Evolutionary conservation across 2,113 vertebrate genomes (phyloP), one percentile per base, ranked within the genome.

Genomic region (Actenoides lindsayi): DNA sequence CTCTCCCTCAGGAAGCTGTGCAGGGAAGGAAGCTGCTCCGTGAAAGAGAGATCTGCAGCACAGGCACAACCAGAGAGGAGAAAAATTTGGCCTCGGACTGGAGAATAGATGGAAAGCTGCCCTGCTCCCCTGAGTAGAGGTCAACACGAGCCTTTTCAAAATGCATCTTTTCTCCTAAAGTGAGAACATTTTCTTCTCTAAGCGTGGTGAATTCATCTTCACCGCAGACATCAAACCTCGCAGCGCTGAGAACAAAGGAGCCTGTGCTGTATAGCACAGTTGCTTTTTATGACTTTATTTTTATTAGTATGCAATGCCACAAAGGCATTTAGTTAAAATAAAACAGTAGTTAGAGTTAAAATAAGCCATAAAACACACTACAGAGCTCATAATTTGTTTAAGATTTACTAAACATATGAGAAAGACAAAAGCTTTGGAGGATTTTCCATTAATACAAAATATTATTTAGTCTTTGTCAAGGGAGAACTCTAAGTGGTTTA

Each of bases 271-370:
- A 25, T 7, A 59, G 87, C 57, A 65, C 48, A 63, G 75, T 91
- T 94, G 27, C 54, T 91, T 91, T 94, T 83, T 87, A 81, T 57
- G 59, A 69, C 83, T 94, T 94, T 65, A 73, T 90, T 94, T 94
- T 96, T 91, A 95, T 95, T 88, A 86, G 85, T 44, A 90, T 78
- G 73, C 75, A 81, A 80, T 70, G 76, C 44, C 46, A 28, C 73
- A 94, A 95, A 94, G 78, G 77, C 79, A 82, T 96, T 97, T 96
- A 82, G 79, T 89, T 97, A 95, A 96, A 97, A 80, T 91, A 91
- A 96, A 96, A 87, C 48, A 65, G 84, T 90, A 94, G 59, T 97
- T 94, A 94, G 64, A 46, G 41, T 77, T 94, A 88, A 76, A 96
- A 87, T 83, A 95, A 93, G 77, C 53, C 71, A 87, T 95, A 86